Conservation (phyloP, 2,797 vertebrate genomes). For the Erpetoichthys calabaricus region DNA sequence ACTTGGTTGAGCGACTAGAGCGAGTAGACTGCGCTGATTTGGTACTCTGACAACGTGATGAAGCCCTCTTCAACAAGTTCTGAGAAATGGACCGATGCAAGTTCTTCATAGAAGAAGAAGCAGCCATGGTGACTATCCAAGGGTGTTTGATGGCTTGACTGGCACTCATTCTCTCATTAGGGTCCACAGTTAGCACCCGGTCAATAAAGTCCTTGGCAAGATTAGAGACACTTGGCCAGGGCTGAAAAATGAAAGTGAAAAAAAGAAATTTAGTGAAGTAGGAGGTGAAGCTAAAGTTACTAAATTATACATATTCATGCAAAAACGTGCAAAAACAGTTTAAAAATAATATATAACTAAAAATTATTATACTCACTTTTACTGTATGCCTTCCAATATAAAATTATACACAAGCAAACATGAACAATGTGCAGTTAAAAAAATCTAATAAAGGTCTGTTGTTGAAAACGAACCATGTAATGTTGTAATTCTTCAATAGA, state of each 20-base stretch:
- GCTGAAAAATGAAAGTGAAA: conserved; percentile 42
- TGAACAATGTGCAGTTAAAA: too few relatives aligned
- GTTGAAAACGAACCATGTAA: too few relatives aligned
- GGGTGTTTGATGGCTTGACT: conserved; percentile 91
- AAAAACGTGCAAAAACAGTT: background rate
- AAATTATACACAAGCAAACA: too few relatives aligned
- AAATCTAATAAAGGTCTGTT: too few relatives aligned
- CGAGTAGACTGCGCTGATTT: conserved; percentile 90
- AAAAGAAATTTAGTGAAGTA: background rate
- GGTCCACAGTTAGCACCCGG: conserved; percentile 85
- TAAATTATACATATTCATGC: background rate
- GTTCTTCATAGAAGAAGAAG: conserved; percentile 96
- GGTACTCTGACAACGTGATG: conserved; percentile 95
- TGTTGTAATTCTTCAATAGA: too few relatives aligned
- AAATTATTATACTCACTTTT: too few relatives aligned
- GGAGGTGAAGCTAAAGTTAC: background rate
- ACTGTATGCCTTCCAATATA: too few relatives aligned
- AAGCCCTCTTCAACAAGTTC: conserved; percentile 90
- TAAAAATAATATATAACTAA: background rate
- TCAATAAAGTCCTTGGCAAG: conserved; percentile 96
- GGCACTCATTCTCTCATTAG: conserved; percentile 73
- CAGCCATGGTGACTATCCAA: conserved; percentile 95
- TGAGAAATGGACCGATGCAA: conserved; percentile 95
- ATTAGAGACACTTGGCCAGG: conserved; percentile 97
- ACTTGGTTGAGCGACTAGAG: conserved; percentile 89